phyloP scores from a whole-genome alignment of 2,113 vertebrate species.

The Seriola dumerili region DNA sequence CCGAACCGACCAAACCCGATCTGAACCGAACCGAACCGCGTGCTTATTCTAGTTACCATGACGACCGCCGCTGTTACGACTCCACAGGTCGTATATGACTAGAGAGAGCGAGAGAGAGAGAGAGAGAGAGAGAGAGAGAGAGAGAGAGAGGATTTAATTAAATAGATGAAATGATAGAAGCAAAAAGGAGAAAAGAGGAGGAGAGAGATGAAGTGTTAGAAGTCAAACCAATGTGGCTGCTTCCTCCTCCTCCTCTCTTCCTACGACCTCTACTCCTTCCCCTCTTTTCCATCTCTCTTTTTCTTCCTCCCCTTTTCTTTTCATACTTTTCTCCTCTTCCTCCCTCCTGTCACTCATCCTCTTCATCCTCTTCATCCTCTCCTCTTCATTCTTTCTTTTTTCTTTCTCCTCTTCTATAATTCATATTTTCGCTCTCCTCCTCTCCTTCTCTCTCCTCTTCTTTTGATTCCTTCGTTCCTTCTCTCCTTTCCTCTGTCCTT shows the following conservation, averaged over 20 bases:
- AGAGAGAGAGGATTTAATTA: slow-evolving; percentile 44
- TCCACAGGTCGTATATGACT: too few relatives aligned
- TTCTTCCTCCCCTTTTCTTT: background rate
- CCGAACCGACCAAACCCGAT: too few relatives aligned
- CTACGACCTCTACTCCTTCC: background rate
- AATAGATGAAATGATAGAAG: slow-evolving; percentile 32
- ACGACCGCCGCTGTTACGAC: too few relatives aligned
- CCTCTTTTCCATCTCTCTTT: too few relatives aligned
- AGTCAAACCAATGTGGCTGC: slow-evolving; percentile 46
- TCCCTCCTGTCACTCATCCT: background rate
- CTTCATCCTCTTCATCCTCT: too few relatives aligned
- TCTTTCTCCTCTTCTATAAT: background rate
- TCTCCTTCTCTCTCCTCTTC: background rate
- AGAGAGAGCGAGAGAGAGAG: too few relatives aligned
- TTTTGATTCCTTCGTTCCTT: background rate
- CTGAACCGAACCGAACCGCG: too few relatives aligned
- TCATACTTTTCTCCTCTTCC: too few relatives aligned
- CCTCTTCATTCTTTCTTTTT: background rate
- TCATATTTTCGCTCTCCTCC: background rate
- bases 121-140: too few relatives aligned
- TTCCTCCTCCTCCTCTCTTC: background rate
- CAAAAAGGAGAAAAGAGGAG: background rate
- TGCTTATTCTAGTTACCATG: too few relatives aligned
- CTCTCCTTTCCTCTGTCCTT: background rate
- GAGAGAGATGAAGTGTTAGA: slow-evolving; percentile 6